Base-by-base conservation (phyloP, 2,888 invertebrate genomes). In the Drosophila rellima region DNA sequence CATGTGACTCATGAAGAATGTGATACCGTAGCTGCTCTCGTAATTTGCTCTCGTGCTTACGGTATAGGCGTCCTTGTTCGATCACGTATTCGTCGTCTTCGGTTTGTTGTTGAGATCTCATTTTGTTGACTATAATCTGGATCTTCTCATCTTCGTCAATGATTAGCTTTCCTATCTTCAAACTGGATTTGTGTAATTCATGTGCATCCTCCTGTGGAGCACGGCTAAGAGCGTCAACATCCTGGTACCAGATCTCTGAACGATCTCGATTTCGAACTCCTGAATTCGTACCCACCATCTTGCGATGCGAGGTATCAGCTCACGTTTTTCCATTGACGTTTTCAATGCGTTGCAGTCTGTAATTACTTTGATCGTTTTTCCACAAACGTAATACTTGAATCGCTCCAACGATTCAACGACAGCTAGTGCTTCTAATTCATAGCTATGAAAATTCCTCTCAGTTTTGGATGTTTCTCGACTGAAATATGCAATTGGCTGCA, bases 271-370 rank as follows among this genome's bases (percentile, higher is more conserved):
- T 1, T 48, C 33, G 3, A 33, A 48, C 13, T 48, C 48, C 13
- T 48, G 48, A 13, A 20, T 48, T 2, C 63, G 42, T n/a, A 64
- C 15, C 68, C 73, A 80, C 82, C 79, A 82, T 20, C 80, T 52
- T 18, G 79, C 78, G 18, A 80, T 70, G 20, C 56, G 50, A 2
- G 74, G 70, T 6, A 64, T 65, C 4, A 67, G 20, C 39, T 69
- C 57, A 2, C 33, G 42, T 10, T 56, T 31, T 10, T 57, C 37
- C 20, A 65, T 51, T 0, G 54, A 26, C 7, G 64, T 59, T 31
- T 48, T 42, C 1, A 69, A 50, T 1, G 55, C 60, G 31, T 56
- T 44, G n/a, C 39, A 56, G 56, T 60, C 60, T 2, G 56, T 33
- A 2, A 55, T 39, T 4, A 61, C 47, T 64, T 54, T 31, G 2